Evolutionary conservation across 2,888 invertebrate genomes (phyloP).

Genomic region (Caenorhabditis macrosperma): DNA sequence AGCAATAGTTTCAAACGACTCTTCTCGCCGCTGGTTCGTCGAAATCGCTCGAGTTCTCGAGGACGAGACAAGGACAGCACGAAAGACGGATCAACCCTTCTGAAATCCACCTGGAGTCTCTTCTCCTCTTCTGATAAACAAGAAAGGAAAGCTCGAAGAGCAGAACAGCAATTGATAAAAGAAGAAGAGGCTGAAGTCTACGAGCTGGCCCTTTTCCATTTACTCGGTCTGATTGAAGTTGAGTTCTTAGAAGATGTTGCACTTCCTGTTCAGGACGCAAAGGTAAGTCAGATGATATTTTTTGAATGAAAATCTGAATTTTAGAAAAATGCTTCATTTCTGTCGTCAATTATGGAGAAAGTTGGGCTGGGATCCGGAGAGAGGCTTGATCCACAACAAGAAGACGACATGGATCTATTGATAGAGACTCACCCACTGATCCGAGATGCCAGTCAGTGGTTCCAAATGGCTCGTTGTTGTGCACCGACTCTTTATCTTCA

Average conservation of each 20-base stretch:
- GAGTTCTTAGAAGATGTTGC: conserved; percentile 60
- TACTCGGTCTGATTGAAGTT: conserved; percentile 51
- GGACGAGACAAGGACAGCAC: conserved; percentile 42
- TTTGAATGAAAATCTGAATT: not conserved
- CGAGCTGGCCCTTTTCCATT: conserved; percentile 49
- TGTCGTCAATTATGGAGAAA: conserved; percentile 53
- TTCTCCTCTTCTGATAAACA: conserved; percentile 47
- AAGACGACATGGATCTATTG: conserved; percentile 59
- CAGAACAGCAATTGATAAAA: conserved; percentile 40
- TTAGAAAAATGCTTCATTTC: conserved; percentile 57
- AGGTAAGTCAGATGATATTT: conserved; percentile 11
- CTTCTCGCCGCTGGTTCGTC: conserved; percentile 48
- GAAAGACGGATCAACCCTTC: conserved; percentile 35
- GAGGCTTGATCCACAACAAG: conserved; percentile 28
- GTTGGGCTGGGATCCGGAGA: conserved; percentile 43
- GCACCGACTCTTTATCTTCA: conserved; percentile 56
- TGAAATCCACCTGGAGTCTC: conserved; percentile 56
- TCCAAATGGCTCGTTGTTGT: conserved; percentile 56
- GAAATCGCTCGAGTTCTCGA: conserved; percentile 57
- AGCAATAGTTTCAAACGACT: conserved; percentile 58
- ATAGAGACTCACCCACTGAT: conserved; percentile 59
- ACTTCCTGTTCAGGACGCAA: conserved; percentile 47
- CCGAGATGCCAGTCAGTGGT: conserved; percentile 47
- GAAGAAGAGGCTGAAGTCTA: conserved; percentile 60
- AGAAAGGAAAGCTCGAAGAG: conserved; percentile 42